These are phyloP conservation scores for Ceramica pisi DNA, from an alignment of 2,888 invertebrate species.

Conservation along the genomic window DNA sequence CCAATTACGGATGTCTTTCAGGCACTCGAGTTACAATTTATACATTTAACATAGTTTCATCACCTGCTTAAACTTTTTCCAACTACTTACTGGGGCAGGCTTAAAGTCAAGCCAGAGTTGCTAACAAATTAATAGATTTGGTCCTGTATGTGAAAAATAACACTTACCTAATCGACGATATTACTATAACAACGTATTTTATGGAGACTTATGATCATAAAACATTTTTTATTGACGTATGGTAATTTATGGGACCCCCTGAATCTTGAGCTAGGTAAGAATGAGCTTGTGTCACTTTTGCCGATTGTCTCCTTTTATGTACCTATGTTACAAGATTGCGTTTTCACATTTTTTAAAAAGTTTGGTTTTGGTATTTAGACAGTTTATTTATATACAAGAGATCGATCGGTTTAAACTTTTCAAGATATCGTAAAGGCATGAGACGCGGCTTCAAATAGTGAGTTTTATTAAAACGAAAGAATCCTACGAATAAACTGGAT, in stretches of 20 bases:
- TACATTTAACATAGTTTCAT: too few relatives aligned
- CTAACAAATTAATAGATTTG: too few relatives aligned
- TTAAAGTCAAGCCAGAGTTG: too few relatives aligned
- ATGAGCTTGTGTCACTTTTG: background rate
- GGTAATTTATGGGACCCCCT: constrained; percentile 29
- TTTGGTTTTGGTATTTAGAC: too few relatives aligned
- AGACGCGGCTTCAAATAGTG: too few relatives aligned
- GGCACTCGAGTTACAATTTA: too few relatives aligned
- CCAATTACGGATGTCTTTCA: too few relatives aligned
- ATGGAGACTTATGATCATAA: constrained; percentile 28
- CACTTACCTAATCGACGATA: background rate
- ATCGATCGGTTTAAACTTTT: too few relatives aligned
- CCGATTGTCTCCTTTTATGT: background rate
- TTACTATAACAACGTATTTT: constrained; percentile 9
- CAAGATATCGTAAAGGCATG: too few relatives aligned
- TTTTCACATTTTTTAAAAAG: background rate
- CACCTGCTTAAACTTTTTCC: too few relatives aligned
- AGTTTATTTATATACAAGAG: too few relatives aligned
- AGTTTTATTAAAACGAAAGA: background rate
- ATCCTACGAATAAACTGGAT: background rate
- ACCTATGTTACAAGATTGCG: background rate
- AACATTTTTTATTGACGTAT: constrained; percentile 50
- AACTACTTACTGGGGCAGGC: too few relatives aligned
- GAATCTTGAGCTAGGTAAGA: constrained; percentile 29
- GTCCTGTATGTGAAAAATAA: background rate